A percentile compares a stretch with the other conserved stretches of the same genome.
These are phyloP conservation scores for Poeciliopsis prolifica DNA, from an alignment of 2,113 vertebrate genomes.

Conservation along the genomic window DNA sequence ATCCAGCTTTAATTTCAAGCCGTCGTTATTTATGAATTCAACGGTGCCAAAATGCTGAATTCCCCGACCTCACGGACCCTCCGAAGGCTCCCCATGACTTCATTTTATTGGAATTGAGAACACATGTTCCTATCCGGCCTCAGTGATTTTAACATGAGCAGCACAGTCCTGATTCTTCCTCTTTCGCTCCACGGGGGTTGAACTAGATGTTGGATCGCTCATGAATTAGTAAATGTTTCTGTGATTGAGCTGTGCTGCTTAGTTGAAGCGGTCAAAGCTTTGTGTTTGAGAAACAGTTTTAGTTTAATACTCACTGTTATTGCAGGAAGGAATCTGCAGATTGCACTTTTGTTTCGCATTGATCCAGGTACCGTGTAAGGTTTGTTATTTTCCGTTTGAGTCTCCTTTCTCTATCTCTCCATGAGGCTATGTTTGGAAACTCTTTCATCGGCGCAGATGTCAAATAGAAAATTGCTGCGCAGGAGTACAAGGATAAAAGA, in stretches of 20 bases:
- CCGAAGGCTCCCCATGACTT: slow-evolving; percentile 45
- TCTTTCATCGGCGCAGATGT: slow-evolving; percentile 52
- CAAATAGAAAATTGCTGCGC: slow-evolving; percentile 42
- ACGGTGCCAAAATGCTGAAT: slow-evolving; percentile 31
- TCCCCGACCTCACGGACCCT: slow-evolving; percentile 10
- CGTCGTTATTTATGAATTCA: slow-evolving; percentile 54
- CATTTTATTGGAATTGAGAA: slow-evolving; percentile 42
- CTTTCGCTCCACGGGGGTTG: slow-evolving; percentile 39
- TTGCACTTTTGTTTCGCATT: slow-evolving; percentile 16
- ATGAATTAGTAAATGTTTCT: slow-evolving; percentile 50
- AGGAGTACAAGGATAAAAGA: slow-evolving; percentile 17
- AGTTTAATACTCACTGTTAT: slow-evolving; percentile 33
- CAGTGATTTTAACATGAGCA: slow-evolving; percentile 7
- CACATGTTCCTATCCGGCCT: slow-evolving; percentile 41
- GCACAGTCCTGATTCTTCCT: slow-evolving; percentile 32
- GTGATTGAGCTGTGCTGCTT: slow-evolving; percentile 27
- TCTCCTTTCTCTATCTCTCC: slow-evolving; percentile 24
- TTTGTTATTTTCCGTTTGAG: slow-evolving; percentile 41
- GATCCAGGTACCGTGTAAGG: slow-evolving; percentile 25
- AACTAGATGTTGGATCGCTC: slow-evolving; percentile 51
- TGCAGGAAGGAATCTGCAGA: slow-evolving; percentile 9
- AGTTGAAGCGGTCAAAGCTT: not conserved
- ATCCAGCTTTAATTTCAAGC: slow-evolving; percentile 29
- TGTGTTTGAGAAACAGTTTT: not conserved
- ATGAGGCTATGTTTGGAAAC: slow-evolving; percentile 49